These are phyloP conservation scores for Carpatolechia fugitivella DNA, from an alignment of 2,888 invertebrate species.

Conservation along the genomic window DNA sequence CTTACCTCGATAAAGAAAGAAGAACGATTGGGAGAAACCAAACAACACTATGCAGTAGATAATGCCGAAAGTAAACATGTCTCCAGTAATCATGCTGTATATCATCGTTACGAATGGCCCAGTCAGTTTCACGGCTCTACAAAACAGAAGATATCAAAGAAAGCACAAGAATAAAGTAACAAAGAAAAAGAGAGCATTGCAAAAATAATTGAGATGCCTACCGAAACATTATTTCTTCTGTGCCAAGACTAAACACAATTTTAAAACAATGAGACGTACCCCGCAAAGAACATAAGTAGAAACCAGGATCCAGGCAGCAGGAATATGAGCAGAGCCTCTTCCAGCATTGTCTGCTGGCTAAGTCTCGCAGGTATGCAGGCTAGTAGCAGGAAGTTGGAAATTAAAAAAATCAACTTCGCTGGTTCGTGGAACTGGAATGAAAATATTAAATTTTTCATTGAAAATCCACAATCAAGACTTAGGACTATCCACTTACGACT, in stretches of 20 bases:
- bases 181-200: background rate
- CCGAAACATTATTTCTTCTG: too few relatives aligned
- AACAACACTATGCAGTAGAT: slow-evolving; percentile 97
- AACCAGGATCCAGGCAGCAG: slow-evolving; percentile 98
- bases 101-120: slow-evolving; percentile 99
- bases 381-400: slow-evolving; percentile 93
- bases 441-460: background rate
- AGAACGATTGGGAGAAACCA: slow-evolving; percentile 97
- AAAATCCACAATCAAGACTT: background rate
- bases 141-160: background rate
- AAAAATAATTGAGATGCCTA: too few relatives aligned
- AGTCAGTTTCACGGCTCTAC: slow-evolving; percentile 94
- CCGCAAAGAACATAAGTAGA: slow-evolving; percentile 98
- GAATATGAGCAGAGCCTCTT: slow-evolving; percentile 94
- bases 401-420: slow-evolving; percentile 94
- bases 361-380: slow-evolving; percentile 93
- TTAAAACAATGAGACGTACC: slow-evolving; percentile 80
- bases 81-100: slow-evolving; percentile 99
- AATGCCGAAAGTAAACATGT: slow-evolving; percentile 98
- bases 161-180: background rate
- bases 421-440: slow-evolving; percentile 91
- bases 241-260: too few relatives aligned
- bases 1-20: slow-evolving; percentile 92
- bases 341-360: slow-evolving; percentile 85
- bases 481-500: too few relatives aligned